Evolutionary conservation across 2,113 vertebrate species (phyloP).

Genomic region (Phaethornis superciliosus): DNA sequence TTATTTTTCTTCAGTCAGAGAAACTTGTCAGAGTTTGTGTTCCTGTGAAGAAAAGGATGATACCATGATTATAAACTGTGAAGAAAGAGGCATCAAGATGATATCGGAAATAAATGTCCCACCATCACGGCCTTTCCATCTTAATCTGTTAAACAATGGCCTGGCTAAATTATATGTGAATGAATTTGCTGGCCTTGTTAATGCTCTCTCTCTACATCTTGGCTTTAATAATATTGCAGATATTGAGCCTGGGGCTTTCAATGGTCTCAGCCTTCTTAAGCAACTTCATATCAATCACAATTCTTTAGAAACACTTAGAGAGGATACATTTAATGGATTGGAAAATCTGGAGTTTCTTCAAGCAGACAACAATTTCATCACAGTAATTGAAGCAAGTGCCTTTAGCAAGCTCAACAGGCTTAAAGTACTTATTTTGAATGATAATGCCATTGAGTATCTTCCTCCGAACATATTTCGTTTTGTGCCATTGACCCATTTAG

Average conservation of each 20-base stretch:
- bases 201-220: constrained; percentile 90
- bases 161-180: constrained; percentile 84
- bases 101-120: constrained; percentile 90
- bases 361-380: constrained; percentile 97
- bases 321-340: constrained; percentile 94
- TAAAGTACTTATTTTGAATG: constrained; percentile 97
- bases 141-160: constrained; percentile 93
- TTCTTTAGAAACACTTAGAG: constrained; percentile 92
- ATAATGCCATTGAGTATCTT: constrained; percentile 93
- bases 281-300: constrained; percentile 99
- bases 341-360: constrained; percentile 97
- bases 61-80: constrained; percentile 88
- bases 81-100: constrained; percentile 88
- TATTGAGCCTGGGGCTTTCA: constrained; percentile 93
- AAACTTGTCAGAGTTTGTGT: constrained; percentile 89
- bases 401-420: constrained; percentile 96
- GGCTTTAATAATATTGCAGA: constrained; percentile 95
- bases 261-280: constrained; percentile 87
- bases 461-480: constrained; percentile 95
- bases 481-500: constrained; percentile 95
- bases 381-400: constrained; percentile 92
- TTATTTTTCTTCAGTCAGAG: constrained; percentile 74
- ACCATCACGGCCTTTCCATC: constrained; percentile 88
- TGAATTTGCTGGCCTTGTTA: constrained; percentile 88
- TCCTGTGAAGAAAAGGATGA: constrained; percentile 92